Conservation (phyloP, 1,140 invertebrate genomes). For the Chlorops oryzae region DNA sequence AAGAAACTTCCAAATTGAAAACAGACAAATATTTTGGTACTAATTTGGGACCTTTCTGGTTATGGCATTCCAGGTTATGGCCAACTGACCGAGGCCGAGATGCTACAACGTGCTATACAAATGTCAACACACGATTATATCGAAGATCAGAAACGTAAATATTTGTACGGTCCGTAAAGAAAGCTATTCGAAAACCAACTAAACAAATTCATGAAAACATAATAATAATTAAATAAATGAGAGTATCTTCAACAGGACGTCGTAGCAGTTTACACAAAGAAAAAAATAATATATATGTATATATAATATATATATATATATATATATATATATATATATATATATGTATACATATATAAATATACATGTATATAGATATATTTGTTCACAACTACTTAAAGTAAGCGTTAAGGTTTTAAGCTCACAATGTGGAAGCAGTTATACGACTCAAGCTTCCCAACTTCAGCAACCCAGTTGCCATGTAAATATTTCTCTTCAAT, state of each 20-base stretch:
- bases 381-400: no score
- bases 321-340: constrained; percentile 10
- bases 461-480: no score
- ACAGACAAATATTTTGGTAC: no score
- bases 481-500: constrained; percentile 8
- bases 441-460: constrained; percentile 7
- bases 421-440: constrained; percentile 6
- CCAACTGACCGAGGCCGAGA: constrained; percentile 37
- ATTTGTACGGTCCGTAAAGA: constrained; percentile 35
- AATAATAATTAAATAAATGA: constrained; percentile 10
- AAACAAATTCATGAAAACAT: constrained; percentile 23
- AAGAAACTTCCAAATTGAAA: no score
- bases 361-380: no score
- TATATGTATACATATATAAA: background rate
- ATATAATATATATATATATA: constrained; percentile 20
- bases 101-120: constrained; percentile 44
- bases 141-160: constrained; percentile 42
- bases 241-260: constrained; percentile 20
- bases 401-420: no score
- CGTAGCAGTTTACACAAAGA: constrained; percentile 16
- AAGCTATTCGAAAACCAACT: constrained; percentile 20
- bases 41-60: no score
- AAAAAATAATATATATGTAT: constrained; percentile 15
- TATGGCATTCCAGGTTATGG: constrained; percentile 26
- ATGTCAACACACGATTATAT: constrained; percentile 45